Base-by-base conservation (phyloP, 2,888 invertebrate species). In the Acronicta leporina region DNA sequence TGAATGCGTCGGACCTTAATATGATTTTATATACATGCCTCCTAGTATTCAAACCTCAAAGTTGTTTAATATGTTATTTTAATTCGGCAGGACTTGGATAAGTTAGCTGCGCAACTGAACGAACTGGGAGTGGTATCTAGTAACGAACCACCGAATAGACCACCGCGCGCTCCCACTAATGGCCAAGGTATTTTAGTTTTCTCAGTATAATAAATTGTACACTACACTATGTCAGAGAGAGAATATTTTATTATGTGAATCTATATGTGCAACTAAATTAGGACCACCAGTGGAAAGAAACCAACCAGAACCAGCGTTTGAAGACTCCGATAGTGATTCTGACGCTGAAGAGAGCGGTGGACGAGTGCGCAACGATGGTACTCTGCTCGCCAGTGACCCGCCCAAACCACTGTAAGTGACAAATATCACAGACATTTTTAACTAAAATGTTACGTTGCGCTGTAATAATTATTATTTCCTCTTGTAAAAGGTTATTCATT, bases 91-190 rank as follows among this genome's bases (percentile, higher is more conserved):
- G 99, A 99, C 95, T 96, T 99, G 95, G 99, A 99, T 95, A 97
- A 97, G 89, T 95, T 99, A 90, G 99, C 99, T 73, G 98, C 98
- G 85, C 99, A 99, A 94, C 96, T 99, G 88, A 99, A 98, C 94
- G 98, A 99, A 95, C 96, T 99, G 87, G 98, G 98, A 82, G 97
- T 97, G 84, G 96, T 96, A 82, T 96, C 96, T 70, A 96, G 96
- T 75, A 97, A 96, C 79, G 97, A 97, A 75, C 95, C 97, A 77
- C 96, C 94, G 0, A 93, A 92, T 67, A 83, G 92, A 72, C 94
- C 92, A 16, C 94, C 93, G 45, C 87, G 91, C 13, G 95, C 92
- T 8, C 94, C 92, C 10, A 91, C 93, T 62, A 94, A 91, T 68
- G 94, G 94, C 69, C 94, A 94, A 89, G 94, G 94, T 94, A 63